Conservation (phyloP, 2,888 invertebrate genomes). For the Oasisia sp. region DNA sequence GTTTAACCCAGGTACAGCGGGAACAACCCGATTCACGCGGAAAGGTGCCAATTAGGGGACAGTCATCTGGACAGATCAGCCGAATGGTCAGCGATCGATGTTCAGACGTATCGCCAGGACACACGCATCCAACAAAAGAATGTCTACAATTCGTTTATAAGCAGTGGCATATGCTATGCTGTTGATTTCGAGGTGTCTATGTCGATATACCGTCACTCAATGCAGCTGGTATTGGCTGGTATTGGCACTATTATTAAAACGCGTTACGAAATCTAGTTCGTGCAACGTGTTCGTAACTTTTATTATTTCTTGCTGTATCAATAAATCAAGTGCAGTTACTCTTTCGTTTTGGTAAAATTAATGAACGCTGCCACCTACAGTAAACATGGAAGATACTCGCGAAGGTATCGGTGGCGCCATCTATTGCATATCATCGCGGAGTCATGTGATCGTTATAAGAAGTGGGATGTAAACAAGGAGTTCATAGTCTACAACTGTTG, state of each 20-base stretch:
- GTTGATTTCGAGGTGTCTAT: neutral
- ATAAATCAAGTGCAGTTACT: neutral
- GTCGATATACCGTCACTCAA: neutral
- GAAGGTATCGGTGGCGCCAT: neutral
- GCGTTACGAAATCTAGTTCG: neutral
- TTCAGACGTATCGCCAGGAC: conserved; percentile 57
- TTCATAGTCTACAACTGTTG: neutral
- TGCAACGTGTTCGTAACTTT: neutral
- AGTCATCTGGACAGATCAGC: conserved; percentile 54
- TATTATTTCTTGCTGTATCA: neutral
- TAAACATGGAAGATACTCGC: neutral
- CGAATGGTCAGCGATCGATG: conserved; percentile 55
- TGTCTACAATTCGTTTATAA: neutral
- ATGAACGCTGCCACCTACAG: neutral
- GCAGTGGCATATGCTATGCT: neutral
- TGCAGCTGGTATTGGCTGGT: neutral
- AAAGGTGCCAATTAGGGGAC: conserved; percentile 26
- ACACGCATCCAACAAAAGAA: conserved; percentile 47
- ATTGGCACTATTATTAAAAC: neutral
- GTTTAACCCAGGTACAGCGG: conserved; percentile 8
- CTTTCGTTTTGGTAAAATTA: neutral
- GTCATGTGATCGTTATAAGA: neutral
- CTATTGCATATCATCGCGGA: neutral
- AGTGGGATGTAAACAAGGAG: neutral
- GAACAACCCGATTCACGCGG: neutral